These are phyloP conservation scores for Jaculus jaculus DNA, from an alignment of 2,113 vertebrate genomes.

Conservation along the genomic window DNA sequence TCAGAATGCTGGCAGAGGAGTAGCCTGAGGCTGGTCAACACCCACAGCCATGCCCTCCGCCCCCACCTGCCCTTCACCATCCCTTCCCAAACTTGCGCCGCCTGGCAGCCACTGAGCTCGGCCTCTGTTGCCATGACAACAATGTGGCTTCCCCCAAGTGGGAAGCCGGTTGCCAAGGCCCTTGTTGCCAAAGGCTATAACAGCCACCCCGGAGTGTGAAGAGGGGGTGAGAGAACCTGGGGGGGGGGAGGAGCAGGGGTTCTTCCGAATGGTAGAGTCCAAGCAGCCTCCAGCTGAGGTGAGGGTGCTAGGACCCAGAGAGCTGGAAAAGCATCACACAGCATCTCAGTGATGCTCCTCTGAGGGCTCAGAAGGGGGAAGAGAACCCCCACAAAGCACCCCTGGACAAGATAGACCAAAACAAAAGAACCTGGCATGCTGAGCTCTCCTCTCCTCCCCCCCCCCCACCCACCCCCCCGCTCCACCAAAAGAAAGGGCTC, in stretches of 20 bases:
- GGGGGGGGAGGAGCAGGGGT: conserved; percentile 26
- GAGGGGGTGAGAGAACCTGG: conserved; percentile 63
- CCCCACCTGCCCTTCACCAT: conserved; percentile 24
- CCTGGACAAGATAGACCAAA: neutral
- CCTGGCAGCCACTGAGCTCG: conserved; percentile 42
- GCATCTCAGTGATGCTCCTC: neutral
- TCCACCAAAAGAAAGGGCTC: neutral
- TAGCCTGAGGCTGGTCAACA: neutral
- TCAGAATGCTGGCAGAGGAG: neutral
- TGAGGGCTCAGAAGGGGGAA: neutral
- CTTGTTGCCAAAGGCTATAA: conserved; percentile 80
- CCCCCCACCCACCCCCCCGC: no score
- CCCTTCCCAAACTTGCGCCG: conserved; percentile 56
- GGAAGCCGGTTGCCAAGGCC: conserved; percentile 80
- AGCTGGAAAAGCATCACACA: neutral
- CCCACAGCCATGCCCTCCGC: neutral
- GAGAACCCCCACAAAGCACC: neutral
- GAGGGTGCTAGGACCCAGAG: neutral
- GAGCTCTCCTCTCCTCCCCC: neutral
- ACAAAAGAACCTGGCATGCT: neutral
- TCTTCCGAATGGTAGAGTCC: conserved; percentile 33
- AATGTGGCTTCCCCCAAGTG: conserved; percentile 78
- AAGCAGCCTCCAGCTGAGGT: neutral
- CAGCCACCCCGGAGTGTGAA: conserved; percentile 62
- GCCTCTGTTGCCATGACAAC: conserved; percentile 69